Conservation (phyloP, 1,140 invertebrate genomes). For the Pteromalus puparum region DNA sequence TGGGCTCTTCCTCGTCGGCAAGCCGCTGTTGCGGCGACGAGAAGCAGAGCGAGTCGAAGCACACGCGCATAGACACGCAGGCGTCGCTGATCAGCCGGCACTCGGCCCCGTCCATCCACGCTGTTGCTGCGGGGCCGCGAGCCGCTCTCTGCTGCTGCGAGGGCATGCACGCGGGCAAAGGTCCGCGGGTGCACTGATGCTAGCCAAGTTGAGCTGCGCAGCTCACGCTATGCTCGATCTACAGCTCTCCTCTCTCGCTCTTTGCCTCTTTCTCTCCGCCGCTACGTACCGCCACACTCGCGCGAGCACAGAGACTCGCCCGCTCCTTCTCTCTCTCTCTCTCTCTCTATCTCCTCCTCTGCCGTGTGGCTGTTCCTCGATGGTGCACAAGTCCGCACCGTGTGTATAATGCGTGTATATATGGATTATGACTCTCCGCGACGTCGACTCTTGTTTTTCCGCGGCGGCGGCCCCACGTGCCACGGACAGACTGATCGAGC, state of each 20-base stretch:
- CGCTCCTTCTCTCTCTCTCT: background rate
- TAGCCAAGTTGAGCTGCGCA: background rate
- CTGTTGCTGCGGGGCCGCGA: slow-evolving; percentile 9
- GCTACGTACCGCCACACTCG: background rate
- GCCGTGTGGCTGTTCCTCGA: no score
- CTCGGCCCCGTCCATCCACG: slow-evolving; percentile 71
- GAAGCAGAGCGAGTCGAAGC: slow-evolving; percentile 91
- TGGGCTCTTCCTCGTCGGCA: slow-evolving; percentile 84
- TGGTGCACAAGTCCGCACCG: no score
- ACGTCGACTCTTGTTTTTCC: slow-evolving; percentile 15
- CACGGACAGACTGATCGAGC: background rate
- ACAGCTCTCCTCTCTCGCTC: no score
- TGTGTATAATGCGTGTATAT: no score
- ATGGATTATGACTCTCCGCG: no score
- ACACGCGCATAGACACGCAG: slow-evolving; percentile 89
- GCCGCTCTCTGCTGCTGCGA: slow-evolving; percentile 20
- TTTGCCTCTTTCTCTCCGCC: no score
- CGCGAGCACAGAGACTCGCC: no score
- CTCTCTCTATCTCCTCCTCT: no score
- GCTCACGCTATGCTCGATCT: background rate
- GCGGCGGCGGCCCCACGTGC: slow-evolving; percentile 15
- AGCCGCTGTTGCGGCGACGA: slow-evolving; percentile 84
- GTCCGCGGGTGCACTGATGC: slow-evolving; percentile 43
- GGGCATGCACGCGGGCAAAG: slow-evolving; percentile 39
- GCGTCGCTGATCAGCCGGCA: slow-evolving; percentile 70